Percentiles rank a stretch among this genome's conserved stretches.
Conservation (phyloP, 1,140 invertebrate species). For the Leptinotarsa lineolata region DNA sequence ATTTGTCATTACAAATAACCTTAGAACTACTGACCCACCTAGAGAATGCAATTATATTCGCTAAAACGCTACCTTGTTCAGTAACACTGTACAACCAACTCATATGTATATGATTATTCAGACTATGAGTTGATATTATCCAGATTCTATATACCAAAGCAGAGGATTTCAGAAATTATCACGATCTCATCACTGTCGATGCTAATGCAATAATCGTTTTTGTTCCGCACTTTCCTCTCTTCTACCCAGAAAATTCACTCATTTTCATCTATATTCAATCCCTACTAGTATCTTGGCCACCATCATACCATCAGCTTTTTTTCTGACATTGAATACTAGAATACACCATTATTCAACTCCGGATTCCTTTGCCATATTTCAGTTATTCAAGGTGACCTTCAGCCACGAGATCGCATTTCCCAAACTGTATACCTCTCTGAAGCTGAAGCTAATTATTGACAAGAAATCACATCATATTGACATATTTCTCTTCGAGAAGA, state of each 20-base stretch:
- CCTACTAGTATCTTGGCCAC: background rate
- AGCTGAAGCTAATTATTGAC: too few relatives aligned
- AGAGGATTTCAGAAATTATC: background rate
- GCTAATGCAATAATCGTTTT: background rate
- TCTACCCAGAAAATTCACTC: background rate
- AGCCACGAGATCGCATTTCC: too few relatives aligned
- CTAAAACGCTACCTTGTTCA: background rate
- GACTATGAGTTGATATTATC: background rate
- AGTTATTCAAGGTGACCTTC: too few relatives aligned
- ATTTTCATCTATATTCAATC: slow-evolving; percentile 10
- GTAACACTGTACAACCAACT: background rate
- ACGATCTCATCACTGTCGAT: background rate
- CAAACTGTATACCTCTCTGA: too few relatives aligned
- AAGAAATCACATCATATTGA: too few relatives aligned
- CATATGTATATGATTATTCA: slow-evolving; percentile 10
- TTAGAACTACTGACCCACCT: slow-evolving; percentile 1
- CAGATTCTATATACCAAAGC: background rate
- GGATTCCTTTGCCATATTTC: too few relatives aligned
- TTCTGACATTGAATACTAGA: too few relatives aligned
- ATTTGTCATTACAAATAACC: slow-evolving; percentile 12
- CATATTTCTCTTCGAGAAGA: too few relatives aligned
- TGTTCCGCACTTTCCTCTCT: background rate
- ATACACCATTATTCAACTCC: too few relatives aligned
- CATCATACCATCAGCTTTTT: background rate
- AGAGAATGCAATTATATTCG: slow-evolving; percentile 23